Conservation (phyloP, 1,140 invertebrate genomes). For the Drosophila pruinosa region DNA sequence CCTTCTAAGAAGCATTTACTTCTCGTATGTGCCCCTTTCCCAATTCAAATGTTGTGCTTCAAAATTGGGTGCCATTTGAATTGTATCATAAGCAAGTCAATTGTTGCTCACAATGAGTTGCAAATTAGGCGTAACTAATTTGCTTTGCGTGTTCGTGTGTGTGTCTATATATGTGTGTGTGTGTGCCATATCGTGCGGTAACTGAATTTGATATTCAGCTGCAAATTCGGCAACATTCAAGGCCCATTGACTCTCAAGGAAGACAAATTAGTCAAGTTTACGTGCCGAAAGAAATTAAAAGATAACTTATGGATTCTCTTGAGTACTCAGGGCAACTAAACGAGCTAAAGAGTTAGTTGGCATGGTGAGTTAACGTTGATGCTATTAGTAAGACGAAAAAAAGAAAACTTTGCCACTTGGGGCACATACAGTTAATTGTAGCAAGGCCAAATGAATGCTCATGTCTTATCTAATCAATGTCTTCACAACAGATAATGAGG, state of each 20-base stretch:
- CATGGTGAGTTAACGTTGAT: not conserved
- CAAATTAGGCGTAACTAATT: slow-evolving; percentile 78
- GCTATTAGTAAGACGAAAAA: not conserved
- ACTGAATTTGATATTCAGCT: slow-evolving; percentile 26
- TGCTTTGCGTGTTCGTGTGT: slow-evolving; percentile 41
- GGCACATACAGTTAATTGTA: not conserved
- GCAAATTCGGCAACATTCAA: slow-evolving; percentile 58
- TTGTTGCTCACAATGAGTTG: slow-evolving; percentile 66
- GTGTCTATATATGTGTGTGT: not conserved
- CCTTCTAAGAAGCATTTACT: not conserved
- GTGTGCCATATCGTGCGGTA: not conserved
- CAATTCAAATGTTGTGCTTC: not conserved
- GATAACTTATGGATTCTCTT: not conserved
- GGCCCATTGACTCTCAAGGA: slow-evolving; percentile 44
- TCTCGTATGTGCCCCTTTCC: not conserved
- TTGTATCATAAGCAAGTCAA: slow-evolving; percentile 64
- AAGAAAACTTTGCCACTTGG: not conserved
- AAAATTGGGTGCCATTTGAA: slow-evolving; percentile 46
- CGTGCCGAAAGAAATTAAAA: not conserved
- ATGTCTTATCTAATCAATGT: not conserved
- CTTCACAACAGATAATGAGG: not conserved
- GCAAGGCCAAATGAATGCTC: not conserved
- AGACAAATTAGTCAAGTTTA: slow-evolving; percentile 4
- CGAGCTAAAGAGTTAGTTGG: not conserved
- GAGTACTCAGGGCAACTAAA: not conserved